These are phyloP conservation scores for Bemisia tabaci DNA, from an alignment of 1,140 invertebrate species.

Conservation along the genomic window DNA sequence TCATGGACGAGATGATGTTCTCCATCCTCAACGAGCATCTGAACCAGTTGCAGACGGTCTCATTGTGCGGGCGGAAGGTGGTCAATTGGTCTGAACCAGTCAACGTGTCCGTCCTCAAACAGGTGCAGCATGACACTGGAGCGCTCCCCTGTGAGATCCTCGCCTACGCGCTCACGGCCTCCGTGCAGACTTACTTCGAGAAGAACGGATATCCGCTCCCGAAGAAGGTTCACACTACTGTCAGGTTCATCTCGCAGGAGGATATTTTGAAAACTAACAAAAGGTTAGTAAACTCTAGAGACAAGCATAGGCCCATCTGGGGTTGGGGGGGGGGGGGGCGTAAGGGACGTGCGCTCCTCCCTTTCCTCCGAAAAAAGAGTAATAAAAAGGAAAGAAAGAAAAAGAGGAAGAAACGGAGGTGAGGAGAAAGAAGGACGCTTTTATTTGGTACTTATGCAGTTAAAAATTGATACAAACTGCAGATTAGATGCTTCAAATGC, in stretches of 20 bases:
- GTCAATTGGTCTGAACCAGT: conserved; percentile 59
- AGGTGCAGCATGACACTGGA: conserved; percentile 41
- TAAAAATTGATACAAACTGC: too few species aligned
- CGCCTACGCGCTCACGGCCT: conserved; percentile 43
- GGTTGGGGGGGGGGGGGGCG: too few species aligned
- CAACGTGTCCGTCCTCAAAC: conserved; percentile 34
- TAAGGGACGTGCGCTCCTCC: too few species aligned
- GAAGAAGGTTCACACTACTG: conserved; percentile 39
- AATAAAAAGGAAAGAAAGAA: too few species aligned
- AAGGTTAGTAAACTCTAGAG: too few species aligned
- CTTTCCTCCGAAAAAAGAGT: too few species aligned
- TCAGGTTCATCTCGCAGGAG: conserved; percentile 38
- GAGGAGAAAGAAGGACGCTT: too few species aligned
- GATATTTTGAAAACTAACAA: conserved; percentile 28
- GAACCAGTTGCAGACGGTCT: conserved; percentile 46
- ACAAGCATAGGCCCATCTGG: too few species aligned
- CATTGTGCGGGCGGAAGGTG: conserved; percentile 59
- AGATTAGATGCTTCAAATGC: too few species aligned
- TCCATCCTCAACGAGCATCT: conserved; percentile 18
- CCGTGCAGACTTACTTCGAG: conserved; percentile 46
- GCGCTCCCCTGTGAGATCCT: conserved; percentile 53
- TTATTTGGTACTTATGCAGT: too few species aligned
- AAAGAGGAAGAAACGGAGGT: too few species aligned
- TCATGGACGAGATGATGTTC: conserved; percentile 36
- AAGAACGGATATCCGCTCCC: conserved; percentile 30